A percentile compares a stretch with the other conserved stretches of the same genome.
phyloP scores from a whole-genome alignment of 2,113 vertebrate genomes.

The Hepsetus odoe region DNA sequence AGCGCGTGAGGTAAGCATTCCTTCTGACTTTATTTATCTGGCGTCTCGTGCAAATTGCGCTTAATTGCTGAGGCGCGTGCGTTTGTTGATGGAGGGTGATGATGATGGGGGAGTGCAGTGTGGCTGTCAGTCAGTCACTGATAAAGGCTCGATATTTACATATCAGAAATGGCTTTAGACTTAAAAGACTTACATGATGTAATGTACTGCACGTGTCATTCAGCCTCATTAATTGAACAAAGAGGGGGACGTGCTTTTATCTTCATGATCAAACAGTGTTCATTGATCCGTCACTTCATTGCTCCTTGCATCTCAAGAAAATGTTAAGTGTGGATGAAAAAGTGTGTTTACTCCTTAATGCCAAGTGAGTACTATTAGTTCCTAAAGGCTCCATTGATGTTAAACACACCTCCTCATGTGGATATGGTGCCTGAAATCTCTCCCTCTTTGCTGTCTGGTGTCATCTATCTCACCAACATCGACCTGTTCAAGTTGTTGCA shows the following conservation, averaged over 20 bases:
- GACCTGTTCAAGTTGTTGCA: neutral
- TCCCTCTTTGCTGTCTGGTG: neutral
- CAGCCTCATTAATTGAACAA: neutral
- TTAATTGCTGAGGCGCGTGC: constrained; percentile 7
- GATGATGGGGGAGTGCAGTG: neutral
- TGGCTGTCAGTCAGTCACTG: too few relatives aligned
- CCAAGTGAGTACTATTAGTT: too few relatives aligned
- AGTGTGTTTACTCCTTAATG: too few relatives aligned
- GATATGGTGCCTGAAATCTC: neutral
- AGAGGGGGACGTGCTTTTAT: constrained; percentile 10
- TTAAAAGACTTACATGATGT: neutral
- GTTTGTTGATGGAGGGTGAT: neutral
- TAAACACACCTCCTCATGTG: neutral
- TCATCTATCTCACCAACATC: neutral
- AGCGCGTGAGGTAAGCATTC: constrained; percentile 42
- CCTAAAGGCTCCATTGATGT: too few relatives aligned
- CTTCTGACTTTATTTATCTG: neutral
- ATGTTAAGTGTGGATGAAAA: too few relatives aligned
- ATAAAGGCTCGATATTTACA: too few relatives aligned
- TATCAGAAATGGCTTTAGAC: constrained; percentile 4
- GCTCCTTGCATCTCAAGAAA: too few relatives aligned
- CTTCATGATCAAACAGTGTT: neutral
- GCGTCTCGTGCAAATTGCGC: neutral
- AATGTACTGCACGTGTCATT: too few relatives aligned
- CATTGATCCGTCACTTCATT: neutral